A percentile compares a stretch with the other conserved stretches of the same genome.
phyloP scores from a whole-genome alignment of 1,140 invertebrate genomes.

The Polypedilum vanderplanki region DNA sequence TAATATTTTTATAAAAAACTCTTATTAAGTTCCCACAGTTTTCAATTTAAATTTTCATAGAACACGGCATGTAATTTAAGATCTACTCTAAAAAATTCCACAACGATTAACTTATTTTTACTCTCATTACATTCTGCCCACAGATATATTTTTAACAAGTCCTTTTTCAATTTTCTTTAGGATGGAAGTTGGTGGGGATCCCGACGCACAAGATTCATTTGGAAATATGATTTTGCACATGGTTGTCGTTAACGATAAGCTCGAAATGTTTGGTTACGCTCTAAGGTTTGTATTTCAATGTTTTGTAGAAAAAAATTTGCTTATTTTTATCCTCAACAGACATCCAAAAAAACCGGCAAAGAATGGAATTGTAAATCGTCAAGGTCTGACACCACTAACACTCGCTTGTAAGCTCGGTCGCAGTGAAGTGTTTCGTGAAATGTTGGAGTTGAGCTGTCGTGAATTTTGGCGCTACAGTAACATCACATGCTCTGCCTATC shows the following conservation, averaged over 20 bases:
- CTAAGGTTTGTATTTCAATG: constrained; percentile 45
- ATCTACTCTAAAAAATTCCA: too few species aligned
- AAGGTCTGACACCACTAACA: constrained; percentile 91
- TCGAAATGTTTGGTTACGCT: constrained; percentile 97
- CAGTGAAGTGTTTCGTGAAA: constrained; percentile 93
- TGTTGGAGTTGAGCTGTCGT: constrained; percentile 89
- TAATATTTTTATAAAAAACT: too few species aligned
- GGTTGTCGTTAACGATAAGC: constrained; percentile 94
- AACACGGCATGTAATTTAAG: too few species aligned
- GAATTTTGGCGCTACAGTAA: constrained; percentile 99
- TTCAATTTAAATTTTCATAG: too few species aligned
- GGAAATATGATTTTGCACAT: constrained; percentile 97
- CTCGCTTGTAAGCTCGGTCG: constrained; percentile 92
- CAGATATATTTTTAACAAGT: not conserved
- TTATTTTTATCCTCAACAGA: constrained; percentile 38
- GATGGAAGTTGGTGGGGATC: constrained; percentile 85
- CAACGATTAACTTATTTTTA: too few species aligned
- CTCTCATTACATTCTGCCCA: not conserved
- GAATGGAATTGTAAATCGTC: constrained; percentile 77
- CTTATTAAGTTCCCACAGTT: too few species aligned
- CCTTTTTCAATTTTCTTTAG: not conserved
- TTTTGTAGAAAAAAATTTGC: not conserved
- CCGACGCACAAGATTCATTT: constrained; percentile 83
- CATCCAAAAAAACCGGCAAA: constrained; percentile 89
- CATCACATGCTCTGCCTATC: constrained; percentile 97